Evolutionary conservation across 1,140 invertebrate species (phyloP).

Genomic region (Mylabris phalerata): DNA sequence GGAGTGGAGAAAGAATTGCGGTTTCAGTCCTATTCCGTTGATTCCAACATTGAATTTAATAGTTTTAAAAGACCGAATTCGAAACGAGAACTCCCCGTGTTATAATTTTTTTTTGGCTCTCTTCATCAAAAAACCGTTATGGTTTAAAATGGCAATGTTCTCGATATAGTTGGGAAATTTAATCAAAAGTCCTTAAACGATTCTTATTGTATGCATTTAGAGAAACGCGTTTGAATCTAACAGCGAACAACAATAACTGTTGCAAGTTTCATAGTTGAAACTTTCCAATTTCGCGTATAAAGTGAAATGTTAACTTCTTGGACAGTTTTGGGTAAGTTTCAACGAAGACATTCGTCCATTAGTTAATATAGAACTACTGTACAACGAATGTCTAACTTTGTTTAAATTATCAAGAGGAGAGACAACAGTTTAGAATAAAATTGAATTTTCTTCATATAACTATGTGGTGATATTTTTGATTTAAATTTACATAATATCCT

Average conservation of each 20-base stretch:
- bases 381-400: too few species aligned
- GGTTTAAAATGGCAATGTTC: not conserved
- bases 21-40: conserved; percentile 9
- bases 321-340: conserved; percentile 2
- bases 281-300: not conserved
- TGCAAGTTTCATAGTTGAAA: conserved; percentile 1
- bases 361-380: too few species aligned
- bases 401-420: too few species aligned
- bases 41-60: conserved; percentile 14
- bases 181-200: not conserved
- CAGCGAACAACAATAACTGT: conserved; percentile 10
- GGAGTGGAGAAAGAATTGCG: conserved; percentile 6
- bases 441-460: too few species aligned
- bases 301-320: conserved; percentile 11
- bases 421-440: too few species aligned
- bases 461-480: too few species aligned
- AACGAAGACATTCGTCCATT: not conserved
- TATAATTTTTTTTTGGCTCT: too few species aligned
- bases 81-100: too few species aligned
- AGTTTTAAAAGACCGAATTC: conserved; percentile 2
- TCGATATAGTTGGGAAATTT: conserved; percentile 1
- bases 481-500: too few species aligned
- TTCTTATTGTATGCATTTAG: conserved; percentile 8
- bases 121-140: too few species aligned
- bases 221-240: not conserved